Conservation (phyloP, 2,888 invertebrate genomes). For the Rotaria magnacalcarata region DNA sequence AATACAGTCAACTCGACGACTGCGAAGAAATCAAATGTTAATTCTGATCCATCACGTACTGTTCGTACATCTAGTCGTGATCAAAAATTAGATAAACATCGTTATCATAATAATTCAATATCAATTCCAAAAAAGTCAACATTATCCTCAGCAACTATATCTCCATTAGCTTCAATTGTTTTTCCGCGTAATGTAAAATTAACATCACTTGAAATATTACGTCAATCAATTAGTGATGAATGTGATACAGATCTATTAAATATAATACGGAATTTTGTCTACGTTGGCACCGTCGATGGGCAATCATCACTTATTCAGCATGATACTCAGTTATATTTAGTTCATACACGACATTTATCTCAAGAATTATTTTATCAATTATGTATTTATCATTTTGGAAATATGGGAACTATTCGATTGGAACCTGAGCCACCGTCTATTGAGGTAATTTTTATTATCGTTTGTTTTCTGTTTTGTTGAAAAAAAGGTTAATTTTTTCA, state of each 20-base stretch:
- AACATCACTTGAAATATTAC: conserved; percentile 33
- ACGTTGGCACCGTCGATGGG: conserved; percentile 41
- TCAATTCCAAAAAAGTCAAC: neutral
- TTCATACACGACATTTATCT: conserved; percentile 39
- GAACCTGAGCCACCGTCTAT: conserved; percentile 15
- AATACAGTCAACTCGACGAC: neutral
- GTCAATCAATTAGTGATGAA: conserved; percentile 36
- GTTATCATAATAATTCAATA: neutral
- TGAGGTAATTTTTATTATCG: neutral
- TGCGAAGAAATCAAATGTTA: neutral
- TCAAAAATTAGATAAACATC: conserved; percentile 11
- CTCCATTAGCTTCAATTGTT: neutral
- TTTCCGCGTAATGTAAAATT: neutral
- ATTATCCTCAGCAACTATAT: neutral
- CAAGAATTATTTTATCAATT: conserved; percentile 46
- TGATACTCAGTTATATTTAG: conserved; percentile 39
- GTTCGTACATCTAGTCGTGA: conserved; percentile 5
- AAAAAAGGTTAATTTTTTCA: neutral
- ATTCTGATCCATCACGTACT: neutral
- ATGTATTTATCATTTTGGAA: conserved; percentile 45
- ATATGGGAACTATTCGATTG: conserved; percentile 39
- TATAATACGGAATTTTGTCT: conserved; percentile 40
- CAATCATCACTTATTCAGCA: conserved; percentile 42
- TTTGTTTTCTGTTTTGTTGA: neutral
- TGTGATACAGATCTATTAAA: conserved; percentile 37